Conservation (phyloP, 1,140 invertebrate genomes). For the Ostrea edulis region DNA sequence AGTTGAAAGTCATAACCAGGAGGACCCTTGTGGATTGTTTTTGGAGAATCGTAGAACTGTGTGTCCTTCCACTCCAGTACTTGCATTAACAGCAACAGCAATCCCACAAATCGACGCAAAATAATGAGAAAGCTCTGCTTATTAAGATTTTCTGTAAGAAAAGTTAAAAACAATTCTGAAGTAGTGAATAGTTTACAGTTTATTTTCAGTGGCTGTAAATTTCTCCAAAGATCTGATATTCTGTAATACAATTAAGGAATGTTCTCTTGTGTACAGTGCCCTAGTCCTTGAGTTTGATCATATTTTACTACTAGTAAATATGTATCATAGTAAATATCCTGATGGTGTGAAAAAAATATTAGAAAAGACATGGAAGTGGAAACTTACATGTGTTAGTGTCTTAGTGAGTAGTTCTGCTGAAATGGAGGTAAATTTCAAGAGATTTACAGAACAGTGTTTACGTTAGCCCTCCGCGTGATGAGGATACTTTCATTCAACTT, state of each 20-base stretch:
- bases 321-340: slow-evolving; percentile 50
- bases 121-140: slow-evolving; percentile 1
- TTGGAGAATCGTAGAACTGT: slow-evolving; percentile 32
- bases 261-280: slow-evolving; percentile 31
- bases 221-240: slow-evolving; percentile 42
- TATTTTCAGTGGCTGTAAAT: neutral
- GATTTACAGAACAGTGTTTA: slow-evolving; percentile 37
- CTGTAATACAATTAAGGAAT: slow-evolving; percentile 46
- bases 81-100: slow-evolving; percentile 38
- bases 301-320: neutral
- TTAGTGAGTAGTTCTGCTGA: slow-evolving; percentile 47
- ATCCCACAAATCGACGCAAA: neutral
- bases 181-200: slow-evolving; percentile 1
- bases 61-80: neutral
- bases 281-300: neutral
- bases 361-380: slow-evolving; percentile 34
- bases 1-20: neutral
- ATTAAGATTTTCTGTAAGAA: slow-evolving; percentile 32
- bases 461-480: slow-evolving; percentile 36
- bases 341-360: slow-evolving; percentile 46
- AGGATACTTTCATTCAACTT: slow-evolving; percentile 51
- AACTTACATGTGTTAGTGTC: slow-evolving; percentile 33
- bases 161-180: neutral
- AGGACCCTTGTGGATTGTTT: neutral
- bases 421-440: slow-evolving; percentile 51